A percentile compares a stretch with the other conserved stretches of the same genome.
These are phyloP conservation scores for Rhinoraja longicauda DNA, from an alignment of 2,797 vertebrate species.

Conservation along the genomic window DNA sequence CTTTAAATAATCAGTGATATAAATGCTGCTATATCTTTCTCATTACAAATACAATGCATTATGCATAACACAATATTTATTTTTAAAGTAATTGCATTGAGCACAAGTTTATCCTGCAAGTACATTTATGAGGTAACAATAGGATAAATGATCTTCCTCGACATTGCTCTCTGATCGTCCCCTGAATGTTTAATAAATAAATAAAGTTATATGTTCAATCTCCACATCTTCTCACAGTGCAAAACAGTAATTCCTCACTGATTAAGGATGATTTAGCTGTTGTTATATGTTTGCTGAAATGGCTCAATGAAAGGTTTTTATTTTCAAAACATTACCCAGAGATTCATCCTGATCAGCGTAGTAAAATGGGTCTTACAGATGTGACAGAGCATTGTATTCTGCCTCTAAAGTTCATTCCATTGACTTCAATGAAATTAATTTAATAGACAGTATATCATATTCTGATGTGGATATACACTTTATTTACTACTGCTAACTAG, in stretches of 20 bases:
- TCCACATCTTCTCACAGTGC: background rate
- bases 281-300: background rate
- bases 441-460: no score
- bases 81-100: slow-evolving; percentile 32
- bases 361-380: no score
- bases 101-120: background rate
- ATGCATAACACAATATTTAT: slow-evolving; percentile 21
- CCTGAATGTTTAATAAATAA: slow-evolving; percentile 17
- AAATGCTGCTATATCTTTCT: background rate
- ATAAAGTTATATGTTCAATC: background rate
- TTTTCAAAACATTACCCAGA: background rate
- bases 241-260: background rate
- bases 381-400: no score
- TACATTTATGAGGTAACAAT: background rate
- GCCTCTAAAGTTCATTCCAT: no score
- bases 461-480: no score
- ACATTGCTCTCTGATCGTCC: background rate
- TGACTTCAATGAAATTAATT: no score
- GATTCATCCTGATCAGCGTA: no score
- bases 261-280: slow-evolving; percentile 15
- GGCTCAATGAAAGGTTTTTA: background rate
- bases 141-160: background rate
- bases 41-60: slow-evolving; percentile 15
- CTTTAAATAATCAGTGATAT: background rate
- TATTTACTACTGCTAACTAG: no score